phyloP scores from a whole-genome alignment of 1,140 invertebrate species.

The Elysia chlorotica region DNA sequence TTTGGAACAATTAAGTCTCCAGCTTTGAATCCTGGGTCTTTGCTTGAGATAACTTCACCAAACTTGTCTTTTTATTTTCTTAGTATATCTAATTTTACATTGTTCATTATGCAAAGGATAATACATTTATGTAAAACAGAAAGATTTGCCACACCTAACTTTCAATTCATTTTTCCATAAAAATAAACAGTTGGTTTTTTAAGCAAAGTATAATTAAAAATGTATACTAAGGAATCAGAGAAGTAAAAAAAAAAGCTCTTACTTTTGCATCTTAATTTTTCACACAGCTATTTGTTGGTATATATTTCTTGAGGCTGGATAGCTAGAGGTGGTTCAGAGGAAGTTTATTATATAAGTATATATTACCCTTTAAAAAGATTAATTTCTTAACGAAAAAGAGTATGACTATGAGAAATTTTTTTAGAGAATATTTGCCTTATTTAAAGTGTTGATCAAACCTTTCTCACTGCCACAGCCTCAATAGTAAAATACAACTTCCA shows the following conservation, averaged over 20 bases:
- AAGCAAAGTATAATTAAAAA: no score
- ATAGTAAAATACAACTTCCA: constrained; percentile 34
- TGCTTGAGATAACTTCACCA: constrained; percentile 40
- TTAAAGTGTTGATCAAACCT: constrained; percentile 5
- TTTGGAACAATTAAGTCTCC: constrained; percentile 42
- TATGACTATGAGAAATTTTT: neutral
- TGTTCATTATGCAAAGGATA: no score
- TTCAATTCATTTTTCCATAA: no score
- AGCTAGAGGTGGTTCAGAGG: neutral
- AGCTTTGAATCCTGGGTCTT: constrained; percentile 17
- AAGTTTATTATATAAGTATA: neutral
- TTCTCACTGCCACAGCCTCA: constrained; percentile 8
- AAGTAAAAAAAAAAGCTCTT: no score
- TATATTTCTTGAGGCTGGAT: no score
- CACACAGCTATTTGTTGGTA: neutral
- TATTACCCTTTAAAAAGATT: neutral
- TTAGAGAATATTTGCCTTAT: neutral
- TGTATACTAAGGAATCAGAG: no score
- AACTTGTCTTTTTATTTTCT: no score
- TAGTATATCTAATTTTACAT: no score
- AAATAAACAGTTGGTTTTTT: no score
- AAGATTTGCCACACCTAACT: no score
- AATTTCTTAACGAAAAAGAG: neutral
- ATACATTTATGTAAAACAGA: no score
- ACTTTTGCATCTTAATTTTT: neutral